These are phyloP conservation scores for Mya arenaria DNA, from an alignment of 1,140 invertebrate genomes.

Conservation along the genomic window DNA sequence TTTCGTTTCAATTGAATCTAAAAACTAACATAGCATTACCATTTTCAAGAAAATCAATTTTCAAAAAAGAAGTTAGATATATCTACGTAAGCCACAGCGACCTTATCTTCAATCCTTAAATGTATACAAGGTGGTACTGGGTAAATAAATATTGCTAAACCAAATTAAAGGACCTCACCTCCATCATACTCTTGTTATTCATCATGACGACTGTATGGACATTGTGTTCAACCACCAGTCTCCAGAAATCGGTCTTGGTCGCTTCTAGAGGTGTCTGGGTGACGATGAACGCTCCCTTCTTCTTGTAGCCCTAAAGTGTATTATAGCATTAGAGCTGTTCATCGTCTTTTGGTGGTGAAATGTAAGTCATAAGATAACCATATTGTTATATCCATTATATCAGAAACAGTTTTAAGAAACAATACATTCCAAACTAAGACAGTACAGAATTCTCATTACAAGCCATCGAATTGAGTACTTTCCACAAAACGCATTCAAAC, in stretches of 20 bases:
- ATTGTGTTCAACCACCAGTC: conserved; percentile 65
- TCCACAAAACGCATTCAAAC: too few species aligned
- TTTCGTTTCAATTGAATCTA: neutral
- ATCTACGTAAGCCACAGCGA: neutral
- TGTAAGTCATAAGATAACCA: too few species aligned
- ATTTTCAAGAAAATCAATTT: neutral
- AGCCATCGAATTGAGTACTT: too few species aligned
- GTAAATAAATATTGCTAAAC: too few species aligned
- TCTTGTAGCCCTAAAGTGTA: conserved; percentile 65
- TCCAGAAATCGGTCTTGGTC: conserved; percentile 72
- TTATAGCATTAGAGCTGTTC: too few species aligned
- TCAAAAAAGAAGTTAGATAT: neutral
- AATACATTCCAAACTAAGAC: too few species aligned
- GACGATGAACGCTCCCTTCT: conserved; percentile 61
- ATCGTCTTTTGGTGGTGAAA: too few species aligned
- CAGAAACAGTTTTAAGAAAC: too few species aligned
- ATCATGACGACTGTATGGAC: conserved; percentile 65
- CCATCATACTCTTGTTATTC: neutral
- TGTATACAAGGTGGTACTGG: too few species aligned
- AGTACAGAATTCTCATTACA: too few species aligned
- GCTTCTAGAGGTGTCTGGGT: conserved; percentile 66
- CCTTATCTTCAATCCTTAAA: too few species aligned
- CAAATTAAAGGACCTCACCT: neutral
- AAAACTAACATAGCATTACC: neutral
- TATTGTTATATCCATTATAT: too few species aligned